Evolutionary conservation across 2,888 invertebrate genomes (phyloP).

Genomic region (Watsonalla binaria): DNA sequence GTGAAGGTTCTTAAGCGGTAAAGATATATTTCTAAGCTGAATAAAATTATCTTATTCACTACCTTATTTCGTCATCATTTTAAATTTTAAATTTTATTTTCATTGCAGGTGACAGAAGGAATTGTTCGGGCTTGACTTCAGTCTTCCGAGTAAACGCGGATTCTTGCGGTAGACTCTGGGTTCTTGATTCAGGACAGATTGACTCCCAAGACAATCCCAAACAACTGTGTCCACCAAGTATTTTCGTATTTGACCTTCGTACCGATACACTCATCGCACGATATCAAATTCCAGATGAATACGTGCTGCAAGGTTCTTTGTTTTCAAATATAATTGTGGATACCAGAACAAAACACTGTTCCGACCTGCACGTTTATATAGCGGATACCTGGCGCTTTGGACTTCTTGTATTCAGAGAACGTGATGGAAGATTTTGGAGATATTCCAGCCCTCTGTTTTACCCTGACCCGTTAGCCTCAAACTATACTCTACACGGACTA

Average conservation of each 20-base stretch:
- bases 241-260: constrained; percentile 84
- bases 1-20: too few species aligned
- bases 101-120: constrained; percentile 38
- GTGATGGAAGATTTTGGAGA: constrained; percentile 78
- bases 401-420: constrained; percentile 80
- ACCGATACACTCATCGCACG: constrained; percentile 81
- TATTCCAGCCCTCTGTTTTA: constrained; percentile 84
- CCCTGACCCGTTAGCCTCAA: constrained; percentile 85
- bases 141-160: constrained; percentile 88
- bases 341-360: constrained; percentile 77
- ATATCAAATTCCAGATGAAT: constrained; percentile 81
- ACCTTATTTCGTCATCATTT: too few species aligned
- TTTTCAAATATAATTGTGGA: constrained; percentile 84
- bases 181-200: constrained; percentile 88
- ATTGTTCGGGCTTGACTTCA: constrained; percentile 85
- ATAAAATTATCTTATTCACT: not conserved
- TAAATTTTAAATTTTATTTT: not conserved
- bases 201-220: constrained; percentile 81
- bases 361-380: constrained; percentile 82
- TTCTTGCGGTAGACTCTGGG: constrained; percentile 87
- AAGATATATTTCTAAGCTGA: too few species aligned
- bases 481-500: constrained; percentile 85
- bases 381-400: constrained; percentile 85
- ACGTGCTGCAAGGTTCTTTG: constrained; percentile 82
- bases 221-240: constrained; percentile 85